Evolutionary conservation across 2,888 invertebrate species (phyloP), one percentile per base, ranked within the genome.

Genomic region (Dicyrtomina minuta): DNA sequence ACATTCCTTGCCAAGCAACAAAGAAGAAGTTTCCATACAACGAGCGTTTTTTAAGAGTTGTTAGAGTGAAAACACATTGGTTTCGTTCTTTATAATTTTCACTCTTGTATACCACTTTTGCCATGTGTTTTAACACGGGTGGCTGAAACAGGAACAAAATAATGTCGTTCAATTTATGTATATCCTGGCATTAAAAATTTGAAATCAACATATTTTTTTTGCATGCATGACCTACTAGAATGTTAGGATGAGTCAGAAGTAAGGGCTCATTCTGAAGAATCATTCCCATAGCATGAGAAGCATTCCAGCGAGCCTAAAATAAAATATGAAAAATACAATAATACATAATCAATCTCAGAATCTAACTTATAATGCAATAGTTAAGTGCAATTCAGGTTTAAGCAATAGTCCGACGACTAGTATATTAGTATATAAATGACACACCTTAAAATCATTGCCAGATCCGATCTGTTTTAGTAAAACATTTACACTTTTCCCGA

Each of bases 281-380:
- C 17, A n/a, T 51, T 20, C 60, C 70, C 33, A 67, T 17, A 15
- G 70, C 70, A 62, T 70, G 66, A 13, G 70, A 51, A 15, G 70
- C 70, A 61, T 70, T 70, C 70, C 70, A 70, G 43, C 70, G 70
- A 33, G 66, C 70, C 70, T 70, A 39, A 13, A 51, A 51, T 10
- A 41, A 41, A 10, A 10, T 41, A 41, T 8, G 13, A 41, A 41
- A 13, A 12, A 41, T 13, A 41, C 43, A 41, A 41, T 41, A 41
- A 8, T 41, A 41, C 13, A 41, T 13, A 12, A 13, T 8, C 43
- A 41, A n/a, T n/a, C n/a, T n/a, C n/a, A n/a, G n/a, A n/a, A 17
- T 53, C 17, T 13, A 53, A n/a, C n/a, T n/a, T n/a, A n/a, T n/a
- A n/a, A 10, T 10, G 15, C 20, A 13, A 43, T 43, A 13, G 43